phyloP scores from a whole-genome alignment of 1,140 invertebrate species.

The Streblospio benedicti region DNA sequence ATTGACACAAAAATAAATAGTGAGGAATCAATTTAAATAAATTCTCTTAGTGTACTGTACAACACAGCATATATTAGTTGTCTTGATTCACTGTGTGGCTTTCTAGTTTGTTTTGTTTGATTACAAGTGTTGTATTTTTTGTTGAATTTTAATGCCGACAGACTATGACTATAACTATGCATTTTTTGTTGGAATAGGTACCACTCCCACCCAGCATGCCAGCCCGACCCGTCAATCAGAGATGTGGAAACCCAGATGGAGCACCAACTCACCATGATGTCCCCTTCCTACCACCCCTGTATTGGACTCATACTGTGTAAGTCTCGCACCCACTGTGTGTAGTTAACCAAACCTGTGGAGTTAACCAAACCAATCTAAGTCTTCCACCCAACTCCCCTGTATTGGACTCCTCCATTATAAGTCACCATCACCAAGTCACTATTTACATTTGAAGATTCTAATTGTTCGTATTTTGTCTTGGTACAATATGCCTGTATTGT shows the following conservation, averaged over 20 bases:
- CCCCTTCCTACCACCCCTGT: constrained; percentile 81
- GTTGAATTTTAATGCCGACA: no score
- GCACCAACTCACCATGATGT: constrained; percentile 90
- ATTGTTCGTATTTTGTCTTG: neutral
- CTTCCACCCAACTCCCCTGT: neutral
- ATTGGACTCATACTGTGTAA: constrained; percentile 84
- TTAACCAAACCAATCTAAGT: constrained; percentile 29
- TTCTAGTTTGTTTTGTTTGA: no score
- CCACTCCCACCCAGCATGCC: constrained; percentile 81
- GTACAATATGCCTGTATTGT: neutral
- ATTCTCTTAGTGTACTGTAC: no score
- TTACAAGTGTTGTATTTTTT: no score
- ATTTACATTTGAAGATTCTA: neutral
- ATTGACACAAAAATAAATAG: no score
- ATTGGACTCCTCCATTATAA: neutral
- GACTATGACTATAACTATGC: no score
- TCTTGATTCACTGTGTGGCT: no score
- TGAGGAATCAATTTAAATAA: no score
- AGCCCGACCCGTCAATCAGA: constrained; percentile 74
- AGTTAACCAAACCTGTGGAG: neutral
- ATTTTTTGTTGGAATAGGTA: no score
- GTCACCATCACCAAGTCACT: neutral
- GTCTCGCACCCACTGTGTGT: constrained; percentile 18
- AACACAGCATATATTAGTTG: no score
- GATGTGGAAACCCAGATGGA: constrained; percentile 88